Percentiles rank a stretch among this genome's conserved stretches.
Evolutionary conservation across 2,888 invertebrate genomes (phyloP).

Genomic region (Torymus auratus): DNA sequence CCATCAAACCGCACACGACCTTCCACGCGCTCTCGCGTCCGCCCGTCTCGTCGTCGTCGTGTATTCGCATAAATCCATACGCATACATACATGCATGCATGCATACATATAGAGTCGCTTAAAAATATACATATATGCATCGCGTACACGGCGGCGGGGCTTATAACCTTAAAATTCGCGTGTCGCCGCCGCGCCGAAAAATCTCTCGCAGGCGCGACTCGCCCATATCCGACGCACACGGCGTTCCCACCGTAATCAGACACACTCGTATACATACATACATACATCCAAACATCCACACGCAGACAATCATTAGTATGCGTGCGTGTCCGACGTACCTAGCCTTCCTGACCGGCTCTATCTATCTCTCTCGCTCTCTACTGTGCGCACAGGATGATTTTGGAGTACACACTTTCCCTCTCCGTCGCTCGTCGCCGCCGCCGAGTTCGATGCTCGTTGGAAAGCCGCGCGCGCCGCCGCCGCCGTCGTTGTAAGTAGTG

Average conservation of each 20-base stretch:
- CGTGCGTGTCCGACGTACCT: conserved; percentile 55
- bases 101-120: neutral
- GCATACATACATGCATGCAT: too few relatives aligned
- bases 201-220: neutral
- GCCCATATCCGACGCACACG: neutral
- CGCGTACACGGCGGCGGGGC: neutral
- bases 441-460: conserved; percentile 58
- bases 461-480: conserved; percentile 44
- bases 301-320: conserved; percentile 42
- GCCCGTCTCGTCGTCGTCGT: too few relatives aligned
- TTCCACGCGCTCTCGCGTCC: too few relatives aligned
- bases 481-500: neutral
- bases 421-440: neutral
- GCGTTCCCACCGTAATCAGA: neutral
- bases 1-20: too few relatives aligned
- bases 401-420: conserved; percentile 37
- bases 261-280: neutral
- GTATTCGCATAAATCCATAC: too few relatives aligned
- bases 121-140: conserved; percentile 14
- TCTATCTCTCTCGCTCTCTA: too few relatives aligned
- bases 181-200: neutral
- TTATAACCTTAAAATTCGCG: conserved; percentile 31
- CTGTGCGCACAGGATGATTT: conserved; percentile 45
- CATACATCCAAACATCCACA: neutral
- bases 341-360: conserved; percentile 49